phyloP scores from a whole-genome alignment of 2,888 invertebrate species.

The Macrosiphum euphorbiae region DNA sequence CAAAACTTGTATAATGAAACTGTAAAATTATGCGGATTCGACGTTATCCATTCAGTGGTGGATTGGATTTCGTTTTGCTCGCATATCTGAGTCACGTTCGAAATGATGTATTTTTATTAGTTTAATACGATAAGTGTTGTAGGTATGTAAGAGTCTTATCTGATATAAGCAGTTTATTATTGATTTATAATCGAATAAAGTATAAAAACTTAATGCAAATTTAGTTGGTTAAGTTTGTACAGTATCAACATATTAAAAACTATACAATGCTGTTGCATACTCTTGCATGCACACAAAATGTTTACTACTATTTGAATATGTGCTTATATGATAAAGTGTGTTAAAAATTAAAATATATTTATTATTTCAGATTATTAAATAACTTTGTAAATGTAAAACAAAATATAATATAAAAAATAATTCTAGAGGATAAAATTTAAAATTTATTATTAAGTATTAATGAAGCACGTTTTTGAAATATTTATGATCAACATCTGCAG shows the following conservation, averaged over 20 bases:
- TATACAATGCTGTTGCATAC: background rate
- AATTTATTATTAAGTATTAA: background rate
- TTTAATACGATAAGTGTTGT: background rate
- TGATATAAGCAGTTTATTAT: background rate
- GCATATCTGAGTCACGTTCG: slow-evolving; percentile 45
- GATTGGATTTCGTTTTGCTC: slow-evolving; percentile 49
- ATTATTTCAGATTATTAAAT: background rate
- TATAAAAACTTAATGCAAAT: background rate
- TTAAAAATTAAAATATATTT: background rate
- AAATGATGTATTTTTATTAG: slow-evolving; percentile 42
- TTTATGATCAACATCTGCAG: background rate
- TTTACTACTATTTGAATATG: background rate
- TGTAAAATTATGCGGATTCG: slow-evolving; percentile 60
- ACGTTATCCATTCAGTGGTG: slow-evolving; percentile 44
- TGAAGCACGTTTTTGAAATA: background rate
- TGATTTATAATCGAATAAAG: slow-evolving; percentile 4
- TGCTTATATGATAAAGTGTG: background rate
- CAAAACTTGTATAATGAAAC: slow-evolving; percentile 57
- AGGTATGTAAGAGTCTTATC: background rate
- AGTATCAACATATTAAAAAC: background rate
- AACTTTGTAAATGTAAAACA: background rate
- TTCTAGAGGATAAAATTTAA: background rate
- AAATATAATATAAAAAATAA: background rate
- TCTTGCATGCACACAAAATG: background rate
- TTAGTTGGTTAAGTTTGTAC: background rate